A percentile compares a stretch with the other conserved stretches of the same genome.
These are phyloP conservation scores for Clepsis dumicolana DNA, from an alignment of 2,888 invertebrate genomes.

Conservation along the genomic window DNA sequence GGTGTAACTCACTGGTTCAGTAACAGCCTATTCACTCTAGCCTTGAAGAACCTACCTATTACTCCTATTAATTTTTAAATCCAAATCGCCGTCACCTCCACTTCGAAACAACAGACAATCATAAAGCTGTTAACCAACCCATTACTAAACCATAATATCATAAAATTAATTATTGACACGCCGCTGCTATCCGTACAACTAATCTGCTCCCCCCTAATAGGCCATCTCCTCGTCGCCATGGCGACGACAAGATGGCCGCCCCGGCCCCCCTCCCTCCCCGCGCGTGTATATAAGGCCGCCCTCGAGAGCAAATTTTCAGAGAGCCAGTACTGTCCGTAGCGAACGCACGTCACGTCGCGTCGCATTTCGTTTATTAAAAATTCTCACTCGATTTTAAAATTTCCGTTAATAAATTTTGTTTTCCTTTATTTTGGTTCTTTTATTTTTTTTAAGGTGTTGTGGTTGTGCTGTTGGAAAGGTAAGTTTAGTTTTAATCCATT, in stretches of 20 bases:
- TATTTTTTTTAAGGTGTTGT: slow-evolving; percentile 59
- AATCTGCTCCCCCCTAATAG: slow-evolving; percentile 84
- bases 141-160: slow-evolving; percentile 33
- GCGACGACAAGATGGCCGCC: slow-evolving; percentile 82
- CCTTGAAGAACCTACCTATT: too few species aligned
- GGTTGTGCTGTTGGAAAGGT: slow-evolving; percentile 62
- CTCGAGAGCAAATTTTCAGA: slow-evolving; percentile 65
- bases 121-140: slow-evolving; percentile 40
- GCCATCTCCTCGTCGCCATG: slow-evolving; percentile 83
- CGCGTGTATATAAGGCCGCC: slow-evolving; percentile 74
- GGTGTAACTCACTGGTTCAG: too few species aligned
- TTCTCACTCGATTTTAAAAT: slow-evolving; percentile 44
- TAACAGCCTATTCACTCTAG: too few species aligned
- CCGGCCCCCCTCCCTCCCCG: slow-evolving; percentile 62
- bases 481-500: slow-evolving; percentile 56
- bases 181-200: slow-evolving; percentile 74
- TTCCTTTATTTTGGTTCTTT: slow-evolving; percentile 51
- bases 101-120: slow-evolving; percentile 18
- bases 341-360: slow-evolving; percentile 62
- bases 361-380: slow-evolving; percentile 51
- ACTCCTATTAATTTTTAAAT: background rate
- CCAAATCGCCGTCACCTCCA: background rate
- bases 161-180: slow-evolving; percentile 52
- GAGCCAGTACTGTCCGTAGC: slow-evolving; percentile 72
- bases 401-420: slow-evolving; percentile 55